A percentile compares a stretch with the other conserved stretches of the same genome.
phyloP scores from a whole-genome alignment of 1,140 invertebrate species.

The Drosophila malerkotliana region DNA sequence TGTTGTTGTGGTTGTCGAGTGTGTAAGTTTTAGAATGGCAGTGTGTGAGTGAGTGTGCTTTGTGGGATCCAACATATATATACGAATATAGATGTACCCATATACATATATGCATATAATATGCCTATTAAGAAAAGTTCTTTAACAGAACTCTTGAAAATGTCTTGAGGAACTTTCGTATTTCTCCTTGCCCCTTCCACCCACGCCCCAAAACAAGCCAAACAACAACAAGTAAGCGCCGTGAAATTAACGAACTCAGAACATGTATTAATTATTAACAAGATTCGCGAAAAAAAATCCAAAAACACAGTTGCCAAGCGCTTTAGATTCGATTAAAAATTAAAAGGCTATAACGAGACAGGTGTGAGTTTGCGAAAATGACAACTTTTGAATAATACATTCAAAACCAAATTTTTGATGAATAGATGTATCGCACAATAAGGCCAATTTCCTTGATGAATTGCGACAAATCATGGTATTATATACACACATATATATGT shows the following conservation, averaged over 20 bases:
- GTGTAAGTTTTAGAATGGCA: constrained; percentile 29
- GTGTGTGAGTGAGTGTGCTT: constrained; percentile 43
- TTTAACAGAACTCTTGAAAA: constrained; percentile 17
- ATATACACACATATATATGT: neutral
- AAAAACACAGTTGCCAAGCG: constrained; percentile 23
- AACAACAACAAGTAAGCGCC: constrained; percentile 8
- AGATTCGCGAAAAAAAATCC: neutral
- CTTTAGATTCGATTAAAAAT: constrained; percentile 32
- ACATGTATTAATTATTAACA: constrained; percentile 12
- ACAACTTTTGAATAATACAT: constrained; percentile 34
- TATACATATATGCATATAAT: constrained; percentile 15
- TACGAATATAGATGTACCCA: constrained; percentile 7
- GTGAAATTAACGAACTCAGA: neutral
- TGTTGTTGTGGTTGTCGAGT: constrained; percentile 43
- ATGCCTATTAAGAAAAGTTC: constrained; percentile 43
- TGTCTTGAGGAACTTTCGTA: neutral
- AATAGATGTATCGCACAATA: constrained; percentile 9
- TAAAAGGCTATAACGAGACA: constrained; percentile 30
- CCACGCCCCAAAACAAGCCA: neutral
- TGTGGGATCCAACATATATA: constrained; percentile 33
- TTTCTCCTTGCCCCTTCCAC: neutral
- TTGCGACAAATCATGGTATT: constrained; percentile 5
- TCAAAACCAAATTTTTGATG: constrained; percentile 34
- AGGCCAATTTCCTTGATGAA: constrained; percentile 29
- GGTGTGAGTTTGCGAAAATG: constrained; percentile 26